phyloP scores from a whole-genome alignment of 2,797 vertebrate species.

The Anableps anableps region DNA sequence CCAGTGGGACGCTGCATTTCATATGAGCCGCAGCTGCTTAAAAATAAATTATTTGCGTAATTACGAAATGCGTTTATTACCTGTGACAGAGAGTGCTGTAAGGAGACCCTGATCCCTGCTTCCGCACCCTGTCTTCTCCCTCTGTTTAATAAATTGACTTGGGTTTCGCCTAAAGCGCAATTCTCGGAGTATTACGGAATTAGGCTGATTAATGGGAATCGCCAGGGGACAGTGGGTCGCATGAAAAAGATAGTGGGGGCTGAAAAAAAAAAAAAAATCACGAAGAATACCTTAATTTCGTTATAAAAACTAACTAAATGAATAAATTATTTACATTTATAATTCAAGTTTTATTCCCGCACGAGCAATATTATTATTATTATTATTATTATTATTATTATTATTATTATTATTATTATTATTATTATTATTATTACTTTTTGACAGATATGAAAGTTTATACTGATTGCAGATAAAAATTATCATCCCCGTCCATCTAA shows the following conservation, averaged over 20 bases:
- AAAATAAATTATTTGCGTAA: slow-evolving; percentile 33
- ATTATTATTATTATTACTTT: not conserved
- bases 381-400: slow-evolving; percentile 2
- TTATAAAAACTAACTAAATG: not conserved
- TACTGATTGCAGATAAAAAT: no score
- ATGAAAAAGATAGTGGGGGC: slow-evolving; percentile 57
- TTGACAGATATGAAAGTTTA: no score
- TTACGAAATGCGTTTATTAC: slow-evolving; percentile 55
- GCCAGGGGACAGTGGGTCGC: slow-evolving; percentile 52
- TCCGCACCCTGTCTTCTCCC: slow-evolving; percentile 57
- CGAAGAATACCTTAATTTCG: not conserved
- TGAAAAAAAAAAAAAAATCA: not conserved
- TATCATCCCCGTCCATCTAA: slow-evolving; percentile 59
- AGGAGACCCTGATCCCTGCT: slow-evolving; percentile 66
- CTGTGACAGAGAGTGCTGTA: slow-evolving; percentile 46
- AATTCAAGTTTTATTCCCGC: not conserved
- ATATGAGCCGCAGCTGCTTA: slow-evolving; percentile 4
- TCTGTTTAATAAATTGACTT: slow-evolving; percentile 73
- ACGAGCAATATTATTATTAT: not conserved
- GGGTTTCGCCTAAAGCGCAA: slow-evolving; percentile 69
- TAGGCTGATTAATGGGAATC: slow-evolving; percentile 68
- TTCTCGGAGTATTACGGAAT: slow-evolving; percentile 58
- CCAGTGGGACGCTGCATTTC: not conserved
- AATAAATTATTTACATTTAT: not conserved
- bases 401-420: slow-evolving; percentile 1